Percentiles rank a stretch among this genome's conserved stretches.
Evolutionary conservation across 2,888 invertebrate genomes (phyloP).

Genomic region (Lasioglossum calceatum): DNA sequence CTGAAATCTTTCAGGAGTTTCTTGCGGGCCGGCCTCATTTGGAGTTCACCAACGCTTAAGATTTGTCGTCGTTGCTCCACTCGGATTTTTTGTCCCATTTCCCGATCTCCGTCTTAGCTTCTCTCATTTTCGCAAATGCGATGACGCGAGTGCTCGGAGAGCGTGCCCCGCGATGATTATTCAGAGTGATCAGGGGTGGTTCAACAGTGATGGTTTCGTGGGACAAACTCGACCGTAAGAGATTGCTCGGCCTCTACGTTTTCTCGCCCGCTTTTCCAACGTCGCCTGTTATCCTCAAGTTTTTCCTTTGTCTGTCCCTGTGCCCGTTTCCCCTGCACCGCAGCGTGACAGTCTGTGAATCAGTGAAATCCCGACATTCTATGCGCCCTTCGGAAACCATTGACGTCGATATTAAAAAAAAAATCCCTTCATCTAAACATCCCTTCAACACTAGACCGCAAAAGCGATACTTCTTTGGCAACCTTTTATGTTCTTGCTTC

Average conservation of each 20-base stretch:
- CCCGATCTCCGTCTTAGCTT: conserved; percentile 26
- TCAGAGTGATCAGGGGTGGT: conserved; percentile 80
- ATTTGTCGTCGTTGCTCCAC: not conserved
- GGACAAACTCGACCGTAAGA: conserved; percentile 79
- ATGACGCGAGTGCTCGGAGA: conserved; percentile 70
- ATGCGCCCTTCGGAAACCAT: conserved; percentile 33
- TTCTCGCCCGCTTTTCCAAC: conserved; percentile 54
- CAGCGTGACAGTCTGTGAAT: conserved; percentile 59
- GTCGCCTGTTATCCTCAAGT: conserved; percentile 57
- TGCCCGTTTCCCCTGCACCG: conserved; percentile 38
- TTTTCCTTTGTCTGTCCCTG: conserved; percentile 63
- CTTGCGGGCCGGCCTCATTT: not conserved
- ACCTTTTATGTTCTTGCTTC: not conserved
- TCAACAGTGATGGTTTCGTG: conserved; percentile 56
- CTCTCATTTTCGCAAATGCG: conserved; percentile 72
- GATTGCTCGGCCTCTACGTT: conserved; percentile 74
- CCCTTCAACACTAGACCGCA: not conserved
- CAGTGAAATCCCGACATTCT: conserved; percentile 55
- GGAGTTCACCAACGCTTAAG: not conserved
- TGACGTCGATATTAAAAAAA: conserved; percentile 57
- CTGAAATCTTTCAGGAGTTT: not conserved
- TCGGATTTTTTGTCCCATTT: not conserved
- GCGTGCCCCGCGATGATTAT: conserved; percentile 77
- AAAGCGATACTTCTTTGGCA: not conserved
- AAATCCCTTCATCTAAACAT: not conserved